Evolutionary conservation across 2,888 invertebrate species (phyloP).

Genomic region (Ernsta delagoae): DNA sequence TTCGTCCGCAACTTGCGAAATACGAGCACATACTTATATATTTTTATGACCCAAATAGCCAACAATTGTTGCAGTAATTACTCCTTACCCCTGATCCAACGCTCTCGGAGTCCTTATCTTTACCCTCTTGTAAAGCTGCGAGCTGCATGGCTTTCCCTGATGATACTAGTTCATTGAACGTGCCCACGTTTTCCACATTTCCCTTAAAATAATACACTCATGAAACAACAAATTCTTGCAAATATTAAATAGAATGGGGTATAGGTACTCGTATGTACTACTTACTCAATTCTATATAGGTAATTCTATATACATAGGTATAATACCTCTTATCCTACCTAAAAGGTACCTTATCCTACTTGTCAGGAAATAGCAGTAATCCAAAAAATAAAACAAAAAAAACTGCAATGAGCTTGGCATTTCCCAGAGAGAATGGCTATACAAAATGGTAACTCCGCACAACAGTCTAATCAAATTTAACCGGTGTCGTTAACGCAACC

Average conservation of each 20-base stretch:
- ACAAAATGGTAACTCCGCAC: background rate
- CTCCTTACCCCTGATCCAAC: slow-evolving; percentile 59
- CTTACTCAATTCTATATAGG: too few species aligned
- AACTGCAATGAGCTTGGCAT: background rate
- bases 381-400: background rate
- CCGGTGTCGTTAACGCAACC: slow-evolving; percentile 25
- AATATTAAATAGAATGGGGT: background rate
- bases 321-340: too few species aligned
- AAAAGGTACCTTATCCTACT: too few species aligned
- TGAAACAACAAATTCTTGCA: background rate
- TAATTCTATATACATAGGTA: too few species aligned
- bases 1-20: too few species aligned
- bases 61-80: too few species aligned
- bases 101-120: slow-evolving; percentile 69
- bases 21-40: too few species aligned
- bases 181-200: slow-evolving; percentile 84
- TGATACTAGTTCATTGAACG: slow-evolving; percentile 82
- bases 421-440: background rate
- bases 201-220: slow-evolving; percentile 65
- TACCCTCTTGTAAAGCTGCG: slow-evolving; percentile 68
- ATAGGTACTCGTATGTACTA: too few species aligned
- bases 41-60: too few species aligned
- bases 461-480: slow-evolving; percentile 35
- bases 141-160: slow-evolving; percentile 84
- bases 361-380: too few species aligned